Percentiles rank a stretch among this genome's conserved stretches.
These are phyloP conservation scores for Sphaerodactylus townsendi DNA, from an alignment of 2,113 vertebrate genomes.

Conservation along the genomic window DNA sequence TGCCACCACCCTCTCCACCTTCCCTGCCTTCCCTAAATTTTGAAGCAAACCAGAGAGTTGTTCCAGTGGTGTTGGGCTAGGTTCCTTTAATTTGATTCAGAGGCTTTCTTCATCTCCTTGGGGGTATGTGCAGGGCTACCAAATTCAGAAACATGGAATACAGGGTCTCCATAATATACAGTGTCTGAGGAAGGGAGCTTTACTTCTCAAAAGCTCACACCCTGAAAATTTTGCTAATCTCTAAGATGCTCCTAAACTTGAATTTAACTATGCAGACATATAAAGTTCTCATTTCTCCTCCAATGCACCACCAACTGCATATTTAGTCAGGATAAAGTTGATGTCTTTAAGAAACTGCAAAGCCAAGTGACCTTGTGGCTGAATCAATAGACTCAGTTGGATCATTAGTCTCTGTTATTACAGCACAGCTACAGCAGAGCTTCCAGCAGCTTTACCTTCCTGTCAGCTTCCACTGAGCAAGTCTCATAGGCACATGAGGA, in stretches of 20 bases:
- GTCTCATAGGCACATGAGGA: slow-evolving; percentile 23
- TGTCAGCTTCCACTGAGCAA: slow-evolving; percentile 4
- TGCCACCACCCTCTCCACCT: too few species aligned
- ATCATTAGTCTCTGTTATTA: slow-evolving; percentile 55
- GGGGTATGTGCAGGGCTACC: too few species aligned
- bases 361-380: slow-evolving; percentile 43
- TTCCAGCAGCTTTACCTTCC: slow-evolving; percentile 37
- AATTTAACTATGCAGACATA: neutral
- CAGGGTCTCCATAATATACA: too few species aligned
- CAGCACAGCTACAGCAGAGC: slow-evolving; percentile 10
- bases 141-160: neutral
- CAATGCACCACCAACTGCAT: neutral
- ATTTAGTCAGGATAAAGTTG: slow-evolving; percentile 23
- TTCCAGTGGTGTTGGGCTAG: too few species aligned
- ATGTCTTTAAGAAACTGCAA: slow-evolving; percentile 40
- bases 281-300: neutral
- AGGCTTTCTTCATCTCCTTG: too few species aligned
- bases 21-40: too few species aligned
- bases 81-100: too few species aligned
- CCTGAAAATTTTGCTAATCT: too few species aligned
- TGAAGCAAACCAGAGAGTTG: too few species aligned
- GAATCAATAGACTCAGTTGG: slow-evolving; percentile 46
- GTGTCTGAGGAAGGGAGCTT: too few species aligned
- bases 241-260: too few species aligned
- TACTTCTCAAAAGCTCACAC: too few species aligned